Percentiles rank a stretch among this genome's conserved stretches.
These are phyloP conservation scores for Hemitrygon akajei DNA, from an alignment of 2,797 vertebrate genomes.

Conservation along the genomic window DNA sequence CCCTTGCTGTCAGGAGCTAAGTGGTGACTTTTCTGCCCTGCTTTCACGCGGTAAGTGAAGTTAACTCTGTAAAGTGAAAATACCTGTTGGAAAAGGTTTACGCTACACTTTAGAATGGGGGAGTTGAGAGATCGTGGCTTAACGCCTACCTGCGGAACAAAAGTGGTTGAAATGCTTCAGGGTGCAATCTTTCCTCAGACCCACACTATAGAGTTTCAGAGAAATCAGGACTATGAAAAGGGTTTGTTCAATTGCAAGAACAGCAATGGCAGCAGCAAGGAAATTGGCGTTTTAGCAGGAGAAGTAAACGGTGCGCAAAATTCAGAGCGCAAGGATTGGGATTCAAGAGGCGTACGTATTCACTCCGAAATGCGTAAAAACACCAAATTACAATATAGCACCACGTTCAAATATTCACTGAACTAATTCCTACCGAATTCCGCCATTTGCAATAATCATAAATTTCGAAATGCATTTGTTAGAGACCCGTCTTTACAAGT, in stretches of 20 bases:
- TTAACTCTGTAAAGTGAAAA: constrained; percentile 44
- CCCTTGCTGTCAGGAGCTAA: constrained; percentile 69
- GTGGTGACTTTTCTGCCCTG: constrained; percentile 53
- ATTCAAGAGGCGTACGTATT: neutral
- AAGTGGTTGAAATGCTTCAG: constrained; percentile 23
- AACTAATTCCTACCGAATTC: neutral
- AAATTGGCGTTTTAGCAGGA: constrained; percentile 7
- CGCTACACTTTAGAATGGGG: constrained; percentile 20
- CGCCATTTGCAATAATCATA: neutral
- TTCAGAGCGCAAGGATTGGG: neutral
- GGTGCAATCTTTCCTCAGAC: neutral
- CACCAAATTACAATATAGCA: neutral
- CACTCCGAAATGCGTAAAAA: constrained; percentile 21
- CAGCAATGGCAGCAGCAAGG: neutral
- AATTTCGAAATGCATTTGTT: neutral
- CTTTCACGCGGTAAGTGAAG: constrained; percentile 74
- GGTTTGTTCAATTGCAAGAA: neutral
- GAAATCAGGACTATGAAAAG: neutral
- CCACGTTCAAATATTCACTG: neutral
- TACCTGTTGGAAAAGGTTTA: constrained; percentile 35
- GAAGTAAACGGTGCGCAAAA: constrained; percentile 14
- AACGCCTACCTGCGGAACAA: constrained; percentile 35
- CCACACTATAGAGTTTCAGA: neutral
- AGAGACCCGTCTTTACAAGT: neutral
- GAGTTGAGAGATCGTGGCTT: constrained; percentile 24